Conservation (phyloP, 2,888 invertebrate species). For the Plebejus anna region DNA sequence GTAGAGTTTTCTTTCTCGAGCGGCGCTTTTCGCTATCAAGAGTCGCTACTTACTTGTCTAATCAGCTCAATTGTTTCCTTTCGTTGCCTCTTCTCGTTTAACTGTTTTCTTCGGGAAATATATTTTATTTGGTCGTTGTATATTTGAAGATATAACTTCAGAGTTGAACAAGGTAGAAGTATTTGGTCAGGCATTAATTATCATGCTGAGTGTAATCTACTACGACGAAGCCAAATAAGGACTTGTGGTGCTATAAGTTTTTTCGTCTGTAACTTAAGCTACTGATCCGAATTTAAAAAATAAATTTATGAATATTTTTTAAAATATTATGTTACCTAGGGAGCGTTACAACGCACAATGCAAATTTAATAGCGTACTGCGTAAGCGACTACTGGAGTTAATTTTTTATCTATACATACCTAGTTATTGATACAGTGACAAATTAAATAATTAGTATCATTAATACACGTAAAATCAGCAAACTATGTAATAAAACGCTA, state of each 20-base stretch:
- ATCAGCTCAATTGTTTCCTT: slow-evolving; percentile 13
- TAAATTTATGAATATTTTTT: too few species aligned
- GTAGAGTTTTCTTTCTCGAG: slow-evolving; percentile 10
- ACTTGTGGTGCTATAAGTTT: background rate
- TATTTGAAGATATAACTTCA: background rate
- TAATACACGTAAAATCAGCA: background rate
- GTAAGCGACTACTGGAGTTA: too few species aligned
- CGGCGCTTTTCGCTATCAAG: slow-evolving; percentile 10
- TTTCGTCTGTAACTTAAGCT: background rate
- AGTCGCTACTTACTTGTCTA: slow-evolving; percentile 14
- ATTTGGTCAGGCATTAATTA: background rate
- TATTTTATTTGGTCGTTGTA: background rate
- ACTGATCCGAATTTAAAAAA: background rate
- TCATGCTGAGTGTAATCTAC: background rate
- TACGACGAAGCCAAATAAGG: background rate
- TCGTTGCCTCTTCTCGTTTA: background rate
- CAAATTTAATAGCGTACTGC: too few species aligned
- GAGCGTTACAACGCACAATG: background rate
- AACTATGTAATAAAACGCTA: background rate
- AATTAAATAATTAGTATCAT: background rate
- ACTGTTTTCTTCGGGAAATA: background rate
- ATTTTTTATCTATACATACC: too few species aligned
- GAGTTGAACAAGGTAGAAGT: background rate
- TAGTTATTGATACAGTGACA: too few species aligned
- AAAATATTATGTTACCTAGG: background rate